Evolutionary conservation across 2,888 invertebrate genomes (phyloP).

Genomic region (Tineola bisselliella): DNA sequence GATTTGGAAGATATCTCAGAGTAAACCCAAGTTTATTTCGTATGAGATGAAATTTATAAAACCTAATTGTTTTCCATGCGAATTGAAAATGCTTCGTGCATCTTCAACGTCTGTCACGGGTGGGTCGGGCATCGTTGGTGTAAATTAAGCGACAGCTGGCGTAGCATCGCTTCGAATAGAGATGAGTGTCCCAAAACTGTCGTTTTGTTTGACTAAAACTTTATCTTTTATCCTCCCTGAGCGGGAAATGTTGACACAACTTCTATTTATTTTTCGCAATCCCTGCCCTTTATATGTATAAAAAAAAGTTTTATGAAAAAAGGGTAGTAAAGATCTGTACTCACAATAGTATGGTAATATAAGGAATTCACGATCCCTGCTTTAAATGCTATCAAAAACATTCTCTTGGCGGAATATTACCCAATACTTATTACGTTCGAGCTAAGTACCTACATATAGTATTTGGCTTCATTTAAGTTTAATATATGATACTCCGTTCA

Average conservation of each 20-base stretch:
- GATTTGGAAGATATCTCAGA: background rate
- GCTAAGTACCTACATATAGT: no score
- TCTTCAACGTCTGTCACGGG: background rate
- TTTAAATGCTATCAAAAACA: constrained; percentile 4
- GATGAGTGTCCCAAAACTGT: constrained; percentile 30
- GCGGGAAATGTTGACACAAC: constrained; percentile 18
- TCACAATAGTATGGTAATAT: constrained; percentile 20
- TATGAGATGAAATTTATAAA: background rate
- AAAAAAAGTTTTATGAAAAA: constrained; percentile 17
- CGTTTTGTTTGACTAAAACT: constrained; percentile 27
- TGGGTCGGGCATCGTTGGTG: constrained; percentile 32
- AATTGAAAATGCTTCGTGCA: background rate
- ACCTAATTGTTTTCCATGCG: background rate
- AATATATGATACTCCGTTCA: background rate
- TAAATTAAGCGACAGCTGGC: constrained; percentile 43
- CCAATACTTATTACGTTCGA: background rate
- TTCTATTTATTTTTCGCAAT: constrained; percentile 18
- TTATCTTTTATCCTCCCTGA: constrained; percentile 19
- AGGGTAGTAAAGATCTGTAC: constrained; percentile 17
- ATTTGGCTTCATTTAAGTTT: background rate
- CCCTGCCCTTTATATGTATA: constrained; percentile 17
- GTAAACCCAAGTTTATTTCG: background rate
- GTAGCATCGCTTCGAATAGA: constrained; percentile 29
- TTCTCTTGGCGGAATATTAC: background rate
- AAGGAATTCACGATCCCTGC: background rate